Conservation (phyloP, 2,888 invertebrate species). For the Erebia epiphron region DNA sequence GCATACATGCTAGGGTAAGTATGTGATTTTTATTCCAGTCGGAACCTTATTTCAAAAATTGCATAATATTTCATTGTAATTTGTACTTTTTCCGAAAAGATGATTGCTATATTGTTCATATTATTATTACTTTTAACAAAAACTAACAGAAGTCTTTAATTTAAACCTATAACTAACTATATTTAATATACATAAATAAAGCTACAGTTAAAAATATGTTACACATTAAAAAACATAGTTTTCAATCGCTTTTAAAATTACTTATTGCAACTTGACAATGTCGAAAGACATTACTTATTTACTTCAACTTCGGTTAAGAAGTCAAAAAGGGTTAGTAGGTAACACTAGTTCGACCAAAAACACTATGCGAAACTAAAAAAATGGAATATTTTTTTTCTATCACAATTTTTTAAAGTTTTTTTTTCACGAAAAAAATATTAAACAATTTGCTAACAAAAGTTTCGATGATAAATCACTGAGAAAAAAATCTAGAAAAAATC, state of each 20-base stretch:
- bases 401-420: constrained; percentile 56
- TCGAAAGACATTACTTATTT: constrained; percentile 45
- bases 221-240: constrained; percentile 51
- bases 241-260: constrained; percentile 47
- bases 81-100: constrained; percentile 36
- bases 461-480: neutral
- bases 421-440: constrained; percentile 1
- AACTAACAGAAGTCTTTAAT: constrained; percentile 37
- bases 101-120: constrained; percentile 17
- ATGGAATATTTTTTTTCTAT: constrained; percentile 74
- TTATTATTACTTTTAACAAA: constrained; percentile 23
- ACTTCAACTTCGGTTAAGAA: constrained; percentile 8
- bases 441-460: neutral
- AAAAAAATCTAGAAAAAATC: no score
- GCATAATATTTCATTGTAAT: constrained; percentile 25
- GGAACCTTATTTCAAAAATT: constrained; percentile 27
- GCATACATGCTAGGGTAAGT: neutral
- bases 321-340: constrained; percentile 17
- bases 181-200: constrained; percentile 58
- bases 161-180: constrained; percentile 44
- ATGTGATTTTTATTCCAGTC: constrained; percentile 25
- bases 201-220: constrained; percentile 56
- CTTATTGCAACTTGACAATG: constrained; percentile 72
- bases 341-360: constrained; percentile 28
- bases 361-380: constrained; percentile 59